These are phyloP conservation scores for Laodelphax striatellus DNA, from an alignment of 1,140 invertebrate genomes.

Conservation along the genomic window DNA sequence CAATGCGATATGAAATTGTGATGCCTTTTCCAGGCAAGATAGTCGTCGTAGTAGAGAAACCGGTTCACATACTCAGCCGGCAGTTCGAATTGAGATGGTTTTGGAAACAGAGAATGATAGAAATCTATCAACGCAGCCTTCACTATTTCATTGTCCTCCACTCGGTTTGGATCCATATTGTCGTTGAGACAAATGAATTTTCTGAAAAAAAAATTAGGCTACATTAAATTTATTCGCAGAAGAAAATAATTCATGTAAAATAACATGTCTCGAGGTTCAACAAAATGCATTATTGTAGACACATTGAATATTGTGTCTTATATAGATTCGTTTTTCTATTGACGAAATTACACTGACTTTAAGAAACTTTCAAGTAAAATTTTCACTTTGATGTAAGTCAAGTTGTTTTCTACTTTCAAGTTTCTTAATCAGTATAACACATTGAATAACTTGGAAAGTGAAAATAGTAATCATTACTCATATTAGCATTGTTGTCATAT, in stretches of 20 bases:
- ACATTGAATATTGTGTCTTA: too few species aligned
- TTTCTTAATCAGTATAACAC: too few species aligned
- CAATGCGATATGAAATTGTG: neutral
- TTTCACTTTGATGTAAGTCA: too few species aligned
- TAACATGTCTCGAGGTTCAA: too few species aligned
- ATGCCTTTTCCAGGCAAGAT: conserved; percentile 43
- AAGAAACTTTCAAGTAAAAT: too few species aligned
- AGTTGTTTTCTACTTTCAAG: too few species aligned
- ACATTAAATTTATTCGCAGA: neutral
- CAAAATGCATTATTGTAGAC: too few species aligned
- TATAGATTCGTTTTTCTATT: too few species aligned
- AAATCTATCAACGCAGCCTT: conserved; percentile 62
- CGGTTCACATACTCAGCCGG: conserved; percentile 55
- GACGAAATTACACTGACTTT: too few species aligned
- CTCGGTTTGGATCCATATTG: conserved; percentile 52
- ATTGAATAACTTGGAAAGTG: too few species aligned
- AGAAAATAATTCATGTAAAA: neutral
- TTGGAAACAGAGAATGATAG: conserved; percentile 62
- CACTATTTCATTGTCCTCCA: conserved; percentile 53
- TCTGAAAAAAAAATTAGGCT: conserved; percentile 39
- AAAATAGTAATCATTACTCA: too few species aligned
- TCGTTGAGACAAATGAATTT: conserved; percentile 85
- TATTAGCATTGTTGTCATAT: too few species aligned
- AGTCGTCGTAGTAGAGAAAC: conserved; percentile 50
- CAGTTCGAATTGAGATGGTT: conserved; percentile 62